Evolutionary conservation across 2,888 invertebrate species (phyloP), one percentile per base, ranked within the genome.

Genomic region (Sussaba pulchella): DNA sequence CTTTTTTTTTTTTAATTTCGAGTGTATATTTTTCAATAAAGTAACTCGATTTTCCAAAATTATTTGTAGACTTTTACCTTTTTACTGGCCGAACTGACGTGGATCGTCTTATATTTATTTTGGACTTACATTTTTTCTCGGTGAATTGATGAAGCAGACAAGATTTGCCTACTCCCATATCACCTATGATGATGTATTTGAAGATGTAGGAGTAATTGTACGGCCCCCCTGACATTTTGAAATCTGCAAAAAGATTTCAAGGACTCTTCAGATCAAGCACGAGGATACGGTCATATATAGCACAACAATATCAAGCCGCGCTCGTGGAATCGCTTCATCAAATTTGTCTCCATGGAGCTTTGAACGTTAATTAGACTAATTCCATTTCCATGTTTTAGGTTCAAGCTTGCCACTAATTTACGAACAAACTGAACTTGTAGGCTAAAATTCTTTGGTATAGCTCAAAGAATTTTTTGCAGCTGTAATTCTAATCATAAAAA

Each of bases 201-300:
- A 99, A 99, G 92, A 99, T 99, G 92, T 99, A 99, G 52, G 99
- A 99, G 93, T 99, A 99, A 93, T 99, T 99, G 93, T 99, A 99
- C 75, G 99, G 99, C 91, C 98, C 99, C 86, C 98, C 96, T 87
- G 98, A 96, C 98, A 98, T 98, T 90, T 93, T 95, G 92, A 36
- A 75, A 77, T 81, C 83, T 84, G 71, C 1, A 74, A 78, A 41
- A n/a, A 21, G 4, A 45, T 39, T 43, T 12, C 45, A 8, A 54
- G 5, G 9, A 17, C 1, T 6, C 17, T 26, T 69, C n/a, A 69
- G 26, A 54, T n/a, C n/a, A 21, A 14, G 21, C 39, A n/a, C 52
- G 21, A 9, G 2, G 8, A 8, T 36, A 2, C 8, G 14, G 0
- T 31, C 19, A 21, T 12, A 26, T 9, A 12, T 31, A 14, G 10